Conservation (phyloP, 2,888 invertebrate species). For the Catocala nupta region DNA sequence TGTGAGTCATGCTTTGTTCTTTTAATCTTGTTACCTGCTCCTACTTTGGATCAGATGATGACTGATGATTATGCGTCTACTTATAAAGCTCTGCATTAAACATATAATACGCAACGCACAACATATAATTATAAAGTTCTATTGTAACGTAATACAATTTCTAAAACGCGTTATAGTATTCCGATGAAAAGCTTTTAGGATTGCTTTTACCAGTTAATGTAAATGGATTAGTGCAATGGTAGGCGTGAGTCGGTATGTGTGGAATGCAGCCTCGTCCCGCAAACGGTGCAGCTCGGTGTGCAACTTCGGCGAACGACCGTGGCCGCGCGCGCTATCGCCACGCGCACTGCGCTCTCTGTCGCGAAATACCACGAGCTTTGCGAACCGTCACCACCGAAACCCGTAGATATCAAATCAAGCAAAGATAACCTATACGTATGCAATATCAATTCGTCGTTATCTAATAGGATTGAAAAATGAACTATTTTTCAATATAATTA, state of each 20-base stretch:
- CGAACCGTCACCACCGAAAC: constrained; percentile 2
- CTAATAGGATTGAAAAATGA: too few relatives aligned
- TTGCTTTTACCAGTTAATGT: constrained; percentile 35
- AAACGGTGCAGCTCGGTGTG: constrained; percentile 58
- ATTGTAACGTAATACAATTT: constrained; percentile 16
- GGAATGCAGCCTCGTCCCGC: constrained; percentile 72
- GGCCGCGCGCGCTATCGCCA: constrained; percentile 17
- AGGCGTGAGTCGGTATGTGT: constrained; percentile 68
- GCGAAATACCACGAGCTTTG: constrained; percentile 2
- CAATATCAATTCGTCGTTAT: too few relatives aligned
- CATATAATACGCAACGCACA: too few relatives aligned
- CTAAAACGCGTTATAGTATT: constrained; percentile 17
- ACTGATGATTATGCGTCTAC: too few relatives aligned
- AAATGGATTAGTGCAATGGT: constrained; percentile 44
- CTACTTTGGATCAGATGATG: too few relatives aligned
- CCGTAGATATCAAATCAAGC: too few relatives aligned
- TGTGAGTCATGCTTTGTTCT: constrained; percentile 39
- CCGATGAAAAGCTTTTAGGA: constrained; percentile 32
- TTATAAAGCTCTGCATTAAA: too few relatives aligned
- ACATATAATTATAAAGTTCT: neutral
- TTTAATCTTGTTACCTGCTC: constrained; percentile 7
- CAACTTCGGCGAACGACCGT: constrained; percentile 70
- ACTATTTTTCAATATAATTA: too few relatives aligned
- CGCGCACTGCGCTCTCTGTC: neutral
- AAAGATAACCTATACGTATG: too few relatives aligned